Percentiles rank a stretch among this genome's conserved stretches.
phyloP scores from a whole-genome alignment of 2,888 invertebrate genomes.

The Cepaea hortensis region DNA sequence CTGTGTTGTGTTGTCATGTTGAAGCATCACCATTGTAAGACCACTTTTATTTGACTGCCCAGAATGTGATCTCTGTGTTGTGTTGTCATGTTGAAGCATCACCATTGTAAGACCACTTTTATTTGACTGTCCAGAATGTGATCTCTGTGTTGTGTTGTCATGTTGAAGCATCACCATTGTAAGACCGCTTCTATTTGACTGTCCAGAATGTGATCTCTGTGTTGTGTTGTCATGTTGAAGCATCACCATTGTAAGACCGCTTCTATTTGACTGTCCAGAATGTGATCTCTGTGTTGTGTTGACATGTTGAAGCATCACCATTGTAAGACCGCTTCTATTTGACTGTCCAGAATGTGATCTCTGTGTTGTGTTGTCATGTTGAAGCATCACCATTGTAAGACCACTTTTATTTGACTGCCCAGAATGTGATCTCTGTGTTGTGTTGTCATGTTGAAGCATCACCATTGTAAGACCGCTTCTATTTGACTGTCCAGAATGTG shows the following conservation, averaged over 20 bases:
- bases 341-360: no score
- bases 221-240: conserved; percentile 72
- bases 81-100: neutral
- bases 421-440: conserved; percentile 86
- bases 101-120: neutral
- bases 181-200: no score
- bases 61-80: conserved; percentile 72
- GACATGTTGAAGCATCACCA: neutral
- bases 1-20: conserved; percentile 77
- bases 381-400: neutral
- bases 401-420: neutral
- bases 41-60: no score
- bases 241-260: neutral
- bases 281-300: conserved; percentile 86
- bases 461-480: no score
- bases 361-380: conserved; percentile 72
- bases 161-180: neutral
- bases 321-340: no score
- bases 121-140: conserved; percentile 77
- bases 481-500: no score
- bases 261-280: conserved; percentile 62
- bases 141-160: conserved; percentile 83
- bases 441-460: neutral
- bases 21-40: neutral
- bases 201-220: no score